These are phyloP conservation scores for Actinernus sp. DNA, from an alignment of 92 coral and sea anemone species.

Conservation along the genomic window DNA sequence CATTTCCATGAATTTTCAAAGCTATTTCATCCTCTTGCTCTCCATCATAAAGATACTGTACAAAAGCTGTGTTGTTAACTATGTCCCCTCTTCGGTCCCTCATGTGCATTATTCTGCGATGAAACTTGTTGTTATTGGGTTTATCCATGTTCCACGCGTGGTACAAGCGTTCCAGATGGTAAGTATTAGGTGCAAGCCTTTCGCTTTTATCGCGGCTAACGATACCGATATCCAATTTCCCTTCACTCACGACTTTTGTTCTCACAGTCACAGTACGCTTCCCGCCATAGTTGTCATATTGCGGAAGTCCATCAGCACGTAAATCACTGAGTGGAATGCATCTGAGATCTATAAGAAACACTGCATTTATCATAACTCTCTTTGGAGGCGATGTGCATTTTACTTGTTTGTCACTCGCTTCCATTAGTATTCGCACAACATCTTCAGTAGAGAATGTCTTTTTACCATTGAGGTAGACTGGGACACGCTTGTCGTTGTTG, in stretches of 20 bases:
- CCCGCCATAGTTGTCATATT: conserved; percentile 23
- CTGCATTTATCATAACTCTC: conserved; percentile 11
- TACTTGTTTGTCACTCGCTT: neutral
- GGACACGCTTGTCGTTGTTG: too few relatives aligned
- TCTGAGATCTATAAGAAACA: conserved; percentile 15
- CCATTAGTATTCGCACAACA: neutral
- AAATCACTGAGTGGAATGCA: conserved; percentile 13
- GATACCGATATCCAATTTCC: too few relatives aligned
- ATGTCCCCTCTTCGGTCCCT: conserved; percentile 14
- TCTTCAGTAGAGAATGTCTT: neutral
- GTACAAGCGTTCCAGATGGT: conserved; percentile 22
- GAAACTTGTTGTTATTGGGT: conserved; percentile 20
- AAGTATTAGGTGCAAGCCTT: neutral
- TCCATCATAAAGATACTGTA: conserved; percentile 11
- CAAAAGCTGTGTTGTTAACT: conserved; percentile 16
- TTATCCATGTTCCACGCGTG: conserved; percentile 27
- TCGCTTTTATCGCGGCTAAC: neutral
- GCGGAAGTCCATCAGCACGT: conserved; percentile 40
- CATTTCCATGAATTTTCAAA: conserved; percentile 6
- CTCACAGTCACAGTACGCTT: conserved; percentile 14
- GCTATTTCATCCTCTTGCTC: conserved; percentile 8
- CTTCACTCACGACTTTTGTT: too few relatives aligned
- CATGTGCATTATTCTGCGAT: conserved; percentile 27
- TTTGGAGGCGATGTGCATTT: neutral
- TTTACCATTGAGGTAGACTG: neutral